Conservation (phyloP, 1,140 invertebrate species). For the Eupeodes corollae region DNA sequence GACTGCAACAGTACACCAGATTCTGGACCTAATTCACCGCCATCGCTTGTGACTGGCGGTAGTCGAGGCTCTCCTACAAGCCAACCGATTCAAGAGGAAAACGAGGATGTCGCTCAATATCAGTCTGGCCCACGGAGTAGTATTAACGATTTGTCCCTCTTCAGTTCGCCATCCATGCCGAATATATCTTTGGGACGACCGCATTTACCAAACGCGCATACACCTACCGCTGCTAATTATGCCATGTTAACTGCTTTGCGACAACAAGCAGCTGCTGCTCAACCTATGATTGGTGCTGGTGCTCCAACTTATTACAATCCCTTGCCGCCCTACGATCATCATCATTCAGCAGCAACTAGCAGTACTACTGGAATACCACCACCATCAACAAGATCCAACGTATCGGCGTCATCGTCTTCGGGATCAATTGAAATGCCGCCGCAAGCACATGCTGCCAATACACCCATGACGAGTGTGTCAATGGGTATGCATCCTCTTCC, state of each 20-base stretch:
- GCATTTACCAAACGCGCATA: slow-evolving; percentile 43
- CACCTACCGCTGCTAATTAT: slow-evolving; percentile 32
- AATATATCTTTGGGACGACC: slow-evolving; percentile 88
- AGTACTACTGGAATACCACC: slow-evolving; percentile 22
- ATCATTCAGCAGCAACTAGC: slow-evolving; percentile 12
- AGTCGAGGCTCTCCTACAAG: slow-evolving; percentile 44
- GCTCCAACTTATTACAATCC: slow-evolving; percentile 28
- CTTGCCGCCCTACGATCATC: slow-evolving; percentile 6
- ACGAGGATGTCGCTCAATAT: slow-evolving; percentile 37
- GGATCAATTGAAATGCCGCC: slow-evolving; percentile 29
- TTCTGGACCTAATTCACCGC: slow-evolving; percentile 71
- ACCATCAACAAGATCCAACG: slow-evolving; percentile 30
- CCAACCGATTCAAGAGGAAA: slow-evolving; percentile 62
- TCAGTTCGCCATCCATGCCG: slow-evolving; percentile 89
- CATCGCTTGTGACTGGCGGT: slow-evolving; percentile 47
- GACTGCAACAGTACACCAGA: slow-evolving; percentile 59
- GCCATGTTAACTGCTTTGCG: slow-evolving; percentile 20
- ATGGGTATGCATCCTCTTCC: slow-evolving; percentile 21
- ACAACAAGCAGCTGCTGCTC: slow-evolving; percentile 19
- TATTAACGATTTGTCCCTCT: slow-evolving; percentile 54
- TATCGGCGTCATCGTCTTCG: slow-evolving; percentile 31
- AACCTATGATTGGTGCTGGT: slow-evolving; percentile 3
- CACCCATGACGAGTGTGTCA: neutral
- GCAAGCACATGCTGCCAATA: slow-evolving; percentile 23
- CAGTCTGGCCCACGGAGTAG: slow-evolving; percentile 35